Conservation (phyloP, 2,888 invertebrate species). For the Drosophila subquinaria region DNA sequence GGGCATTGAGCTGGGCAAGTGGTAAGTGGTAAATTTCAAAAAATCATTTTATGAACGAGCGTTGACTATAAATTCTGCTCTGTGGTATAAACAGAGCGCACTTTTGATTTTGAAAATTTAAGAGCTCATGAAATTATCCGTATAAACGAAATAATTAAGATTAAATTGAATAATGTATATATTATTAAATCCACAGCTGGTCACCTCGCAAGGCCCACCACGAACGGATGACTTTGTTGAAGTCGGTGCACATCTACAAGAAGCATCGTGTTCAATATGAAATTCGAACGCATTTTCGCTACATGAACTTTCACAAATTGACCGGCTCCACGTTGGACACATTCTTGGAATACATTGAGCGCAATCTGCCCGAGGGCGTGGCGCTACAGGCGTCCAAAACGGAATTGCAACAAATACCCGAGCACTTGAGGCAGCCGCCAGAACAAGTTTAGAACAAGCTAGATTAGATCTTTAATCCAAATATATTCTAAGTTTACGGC, state of each 20-base stretch:
- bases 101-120: too few relatives aligned
- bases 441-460: constrained; percentile 59
- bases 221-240: constrained; percentile 92
- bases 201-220: constrained; percentile 90
- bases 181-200: constrained; percentile 87
- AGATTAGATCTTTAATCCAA: constrained; percentile 21
- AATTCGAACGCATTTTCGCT: constrained; percentile 95
- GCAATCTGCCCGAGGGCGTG: constrained; percentile 99
- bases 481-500: constrained; percentile 25
- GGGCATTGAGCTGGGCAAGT: constrained; percentile 90
- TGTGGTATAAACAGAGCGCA: too few relatives aligned
- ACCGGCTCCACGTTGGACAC: constrained; percentile 99
- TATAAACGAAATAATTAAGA: too few relatives aligned
- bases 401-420: constrained; percentile 87
- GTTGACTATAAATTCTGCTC: too few relatives aligned
- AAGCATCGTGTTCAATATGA: constrained; percentile 99
- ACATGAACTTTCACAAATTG: constrained; percentile 92
- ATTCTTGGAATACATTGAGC: constrained; percentile 96
- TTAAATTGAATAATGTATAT: not conserved
- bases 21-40: too few relatives aligned
- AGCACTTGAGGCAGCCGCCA: constrained; percentile 87
- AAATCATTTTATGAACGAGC: too few relatives aligned
- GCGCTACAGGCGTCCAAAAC: constrained; percentile 95
- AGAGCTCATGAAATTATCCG: too few relatives aligned
- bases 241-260: constrained; percentile 95